Evolutionary conservation across 1,140 invertebrate genomes (phyloP).

Genomic region (Piezodorus guildinii): DNA sequence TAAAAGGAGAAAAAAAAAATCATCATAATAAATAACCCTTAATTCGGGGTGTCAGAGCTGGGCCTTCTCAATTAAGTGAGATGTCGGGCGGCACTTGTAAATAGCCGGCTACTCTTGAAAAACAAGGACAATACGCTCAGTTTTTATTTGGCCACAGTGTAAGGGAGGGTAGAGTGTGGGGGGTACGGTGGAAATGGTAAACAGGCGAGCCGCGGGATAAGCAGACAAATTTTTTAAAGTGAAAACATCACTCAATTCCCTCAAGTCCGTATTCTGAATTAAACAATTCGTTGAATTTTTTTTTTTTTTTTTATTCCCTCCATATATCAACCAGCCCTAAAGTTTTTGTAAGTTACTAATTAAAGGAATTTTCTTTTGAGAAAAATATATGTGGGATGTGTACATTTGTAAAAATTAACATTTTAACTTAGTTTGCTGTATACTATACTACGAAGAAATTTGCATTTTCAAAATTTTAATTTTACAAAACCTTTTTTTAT

Average conservation of each 20-base stretch:
- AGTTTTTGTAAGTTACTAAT: no score
- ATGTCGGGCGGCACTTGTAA: slow-evolving; percentile 2
- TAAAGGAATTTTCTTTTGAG: no score
- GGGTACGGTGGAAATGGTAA: background rate
- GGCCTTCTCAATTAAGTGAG: slow-evolving; percentile 2
- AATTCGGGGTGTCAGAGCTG: background rate
- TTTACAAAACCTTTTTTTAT: no score
- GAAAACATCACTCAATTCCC: background rate
- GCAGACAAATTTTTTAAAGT: slow-evolving; percentile 1
- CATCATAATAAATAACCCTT: slow-evolving; percentile 7
- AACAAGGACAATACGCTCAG: slow-evolving; percentile 1
- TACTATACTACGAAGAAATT: no score
- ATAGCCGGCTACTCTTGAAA: slow-evolving; percentile 3
- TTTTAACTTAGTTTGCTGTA: no score
- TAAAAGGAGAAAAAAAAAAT: background rate
- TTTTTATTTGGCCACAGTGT: background rate
- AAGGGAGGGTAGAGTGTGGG: background rate
- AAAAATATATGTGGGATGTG: no score
- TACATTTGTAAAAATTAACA: no score
- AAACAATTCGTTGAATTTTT: no score
- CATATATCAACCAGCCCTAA: no score
- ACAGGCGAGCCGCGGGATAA: background rate
- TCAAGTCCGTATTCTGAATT: no score
- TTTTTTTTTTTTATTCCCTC: no score
- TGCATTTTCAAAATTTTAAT: no score